phyloP scores from a whole-genome alignment of 2,888 invertebrate genomes.

The Tipula confusa region DNA sequence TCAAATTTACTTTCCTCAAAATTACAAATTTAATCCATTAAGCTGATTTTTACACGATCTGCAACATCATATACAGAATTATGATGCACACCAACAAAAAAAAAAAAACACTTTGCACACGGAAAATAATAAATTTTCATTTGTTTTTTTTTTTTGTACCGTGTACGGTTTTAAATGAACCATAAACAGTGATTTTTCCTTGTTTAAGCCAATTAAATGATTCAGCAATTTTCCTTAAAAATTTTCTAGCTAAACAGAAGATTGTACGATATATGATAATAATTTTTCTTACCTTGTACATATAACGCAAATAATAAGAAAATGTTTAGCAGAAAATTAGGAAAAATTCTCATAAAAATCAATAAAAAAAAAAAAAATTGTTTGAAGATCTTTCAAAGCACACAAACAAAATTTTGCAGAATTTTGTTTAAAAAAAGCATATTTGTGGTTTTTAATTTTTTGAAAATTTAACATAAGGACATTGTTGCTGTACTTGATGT shows the following conservation, averaged over 20 bases:
- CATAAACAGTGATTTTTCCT: not conserved
- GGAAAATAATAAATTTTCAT: not conserved
- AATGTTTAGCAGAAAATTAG: not conserved
- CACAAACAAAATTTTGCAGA: not conserved
- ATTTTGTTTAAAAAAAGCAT: not conserved
- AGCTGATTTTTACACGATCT: not conserved
- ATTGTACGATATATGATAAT: not conserved
- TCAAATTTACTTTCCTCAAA: no score
- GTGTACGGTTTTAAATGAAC: not conserved
- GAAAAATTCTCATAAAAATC: slow-evolving; percentile 3
- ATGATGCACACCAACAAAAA: not conserved
- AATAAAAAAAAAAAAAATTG: not conserved
- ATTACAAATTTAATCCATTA: not conserved
- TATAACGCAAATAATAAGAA: not conserved
- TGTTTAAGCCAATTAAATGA: slow-evolving; percentile 25
- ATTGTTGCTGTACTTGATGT: not conserved
- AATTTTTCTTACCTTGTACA: slow-evolving; percentile 5
- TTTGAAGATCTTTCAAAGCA: not conserved
- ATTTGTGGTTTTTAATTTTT: slow-evolving; percentile 1
- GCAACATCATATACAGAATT: not conserved
- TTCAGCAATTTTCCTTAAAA: not conserved
- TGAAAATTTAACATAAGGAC: not conserved
- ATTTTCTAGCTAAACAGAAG: not conserved
- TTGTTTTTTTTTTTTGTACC: no score
- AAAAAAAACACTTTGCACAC: not conserved